Evolutionary conservation across 2,888 invertebrate species (phyloP).

Genomic region (Orthosia incerta): DNA sequence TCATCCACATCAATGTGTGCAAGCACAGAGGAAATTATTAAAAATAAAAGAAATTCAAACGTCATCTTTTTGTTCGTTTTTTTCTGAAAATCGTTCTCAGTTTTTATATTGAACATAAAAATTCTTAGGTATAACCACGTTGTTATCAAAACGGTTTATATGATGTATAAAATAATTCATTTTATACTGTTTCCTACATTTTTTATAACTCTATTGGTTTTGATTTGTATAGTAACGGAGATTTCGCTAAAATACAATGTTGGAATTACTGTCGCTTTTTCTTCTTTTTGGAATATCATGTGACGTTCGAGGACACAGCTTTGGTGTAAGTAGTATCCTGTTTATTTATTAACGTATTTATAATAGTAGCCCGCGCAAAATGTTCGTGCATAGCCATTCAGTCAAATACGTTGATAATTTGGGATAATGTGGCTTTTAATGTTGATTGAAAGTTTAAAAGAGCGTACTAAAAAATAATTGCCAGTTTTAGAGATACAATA

Average conservation of each 20-base stretch:
- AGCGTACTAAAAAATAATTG: too few relatives aligned
- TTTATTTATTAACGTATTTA: neutral
- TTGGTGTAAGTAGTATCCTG: constrained; percentile 34
- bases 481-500: too few relatives aligned
- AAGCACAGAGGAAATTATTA: constrained; percentile 54
- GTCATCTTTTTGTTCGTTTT: constrained; percentile 64
- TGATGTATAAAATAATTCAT: constrained; percentile 13
- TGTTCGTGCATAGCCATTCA: too few relatives aligned
- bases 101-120: constrained; percentile 59
- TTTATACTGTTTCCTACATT: neutral
- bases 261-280: constrained; percentile 1
- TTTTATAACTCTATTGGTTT: constrained; percentile 39
- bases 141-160: constrained; percentile 6
- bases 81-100: constrained; percentile 18
- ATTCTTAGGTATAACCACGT: neutral
- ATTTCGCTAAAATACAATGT: constrained; percentile 32
- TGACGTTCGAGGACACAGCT: constrained; percentile 35
- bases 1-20: constrained; percentile 53
- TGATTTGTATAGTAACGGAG: constrained; percentile 3
- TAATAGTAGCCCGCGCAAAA: too few relatives aligned
- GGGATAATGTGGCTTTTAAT: too few relatives aligned
- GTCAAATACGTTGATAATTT: too few relatives aligned
- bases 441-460: too few relatives aligned
- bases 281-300: neutral
- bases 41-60: constrained; percentile 55